phyloP scores from a whole-genome alignment of 2,888 invertebrate genomes.

The Cerastoderma edule region DNA sequence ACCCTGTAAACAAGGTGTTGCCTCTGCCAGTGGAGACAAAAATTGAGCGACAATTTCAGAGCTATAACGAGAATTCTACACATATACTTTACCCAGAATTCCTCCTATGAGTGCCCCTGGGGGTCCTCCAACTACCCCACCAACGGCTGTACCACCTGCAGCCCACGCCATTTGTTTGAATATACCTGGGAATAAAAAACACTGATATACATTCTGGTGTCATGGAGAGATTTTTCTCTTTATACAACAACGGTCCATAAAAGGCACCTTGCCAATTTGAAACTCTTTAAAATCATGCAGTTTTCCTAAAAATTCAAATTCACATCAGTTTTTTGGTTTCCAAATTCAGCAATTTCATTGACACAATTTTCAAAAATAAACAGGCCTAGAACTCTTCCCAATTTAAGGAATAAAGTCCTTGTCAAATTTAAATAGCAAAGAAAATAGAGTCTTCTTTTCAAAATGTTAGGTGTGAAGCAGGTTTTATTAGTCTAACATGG shows the following conservation, averaged over 20 bases:
- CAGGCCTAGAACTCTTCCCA: not conserved
- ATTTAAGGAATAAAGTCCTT: not conserved
- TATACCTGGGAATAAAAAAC: slow-evolving; percentile 67
- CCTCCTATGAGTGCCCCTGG: slow-evolving; percentile 79
- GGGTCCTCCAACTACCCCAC: slow-evolving; percentile 77
- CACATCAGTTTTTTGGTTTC: not conserved
- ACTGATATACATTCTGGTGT: too few relatives aligned
- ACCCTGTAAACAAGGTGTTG: too few relatives aligned
- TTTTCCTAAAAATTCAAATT: not conserved
- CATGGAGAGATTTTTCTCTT: not conserved
- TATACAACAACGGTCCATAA: not conserved
- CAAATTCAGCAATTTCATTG: too few relatives aligned
- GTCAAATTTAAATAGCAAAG: too few relatives aligned
- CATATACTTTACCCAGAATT: slow-evolving; percentile 74
- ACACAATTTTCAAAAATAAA: not conserved
- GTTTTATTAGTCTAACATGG: too few relatives aligned
- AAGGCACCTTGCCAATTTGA: too few relatives aligned
- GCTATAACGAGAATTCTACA: too few relatives aligned
- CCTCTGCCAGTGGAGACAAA: too few relatives aligned
- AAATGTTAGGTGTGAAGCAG: too few relatives aligned
- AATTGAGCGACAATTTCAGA: too few relatives aligned
- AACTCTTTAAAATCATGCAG: too few relatives aligned
- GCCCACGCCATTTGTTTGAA: slow-evolving; percentile 79
- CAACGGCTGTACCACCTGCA: slow-evolving; percentile 76
- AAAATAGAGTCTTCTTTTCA: too few relatives aligned